phyloP scores from a whole-genome alignment of 2,113 vertebrate species.

The Notarius lentiginosus region DNA sequence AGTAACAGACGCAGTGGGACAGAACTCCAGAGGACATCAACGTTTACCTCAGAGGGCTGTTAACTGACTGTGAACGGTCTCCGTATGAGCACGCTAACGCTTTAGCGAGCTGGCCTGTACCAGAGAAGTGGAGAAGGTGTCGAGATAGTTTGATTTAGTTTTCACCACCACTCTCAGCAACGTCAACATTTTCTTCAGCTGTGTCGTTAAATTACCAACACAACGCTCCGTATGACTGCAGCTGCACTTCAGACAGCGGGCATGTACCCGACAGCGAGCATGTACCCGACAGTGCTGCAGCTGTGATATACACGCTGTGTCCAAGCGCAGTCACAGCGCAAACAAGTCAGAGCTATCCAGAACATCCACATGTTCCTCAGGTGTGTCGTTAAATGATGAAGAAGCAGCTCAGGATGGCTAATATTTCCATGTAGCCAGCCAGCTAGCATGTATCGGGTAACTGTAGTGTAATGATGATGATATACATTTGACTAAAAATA shows the following conservation, averaged over 20 bases:
- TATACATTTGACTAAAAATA: neutral
- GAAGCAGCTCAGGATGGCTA: neutral
- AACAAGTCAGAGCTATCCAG: neutral
- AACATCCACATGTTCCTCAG: neutral
- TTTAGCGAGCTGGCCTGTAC: neutral
- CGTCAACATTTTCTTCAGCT: neutral
- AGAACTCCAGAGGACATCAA: neutral
- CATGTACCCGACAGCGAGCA: too few relatives aligned
- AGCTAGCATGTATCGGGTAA: too few relatives aligned
- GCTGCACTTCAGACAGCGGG: neutral
- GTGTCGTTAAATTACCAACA: neutral
- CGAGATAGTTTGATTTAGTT: neutral
- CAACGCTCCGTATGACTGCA: neutral
- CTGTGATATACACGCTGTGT: too few relatives aligned
- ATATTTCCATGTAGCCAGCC: neutral
- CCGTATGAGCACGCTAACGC: too few relatives aligned
- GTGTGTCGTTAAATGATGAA: neutral
- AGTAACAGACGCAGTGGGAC: neutral
- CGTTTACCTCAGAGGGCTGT: neutral
- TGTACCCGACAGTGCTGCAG: too few relatives aligned
- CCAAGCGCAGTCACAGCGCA: neutral
- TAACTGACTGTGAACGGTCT: too few relatives aligned
- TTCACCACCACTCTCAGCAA: neutral
- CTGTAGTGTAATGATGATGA: too few relatives aligned
- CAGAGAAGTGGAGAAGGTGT: neutral